phyloP scores from a whole-genome alignment of 23 tunicate species.

The Halocynthia aurantium region DNA sequence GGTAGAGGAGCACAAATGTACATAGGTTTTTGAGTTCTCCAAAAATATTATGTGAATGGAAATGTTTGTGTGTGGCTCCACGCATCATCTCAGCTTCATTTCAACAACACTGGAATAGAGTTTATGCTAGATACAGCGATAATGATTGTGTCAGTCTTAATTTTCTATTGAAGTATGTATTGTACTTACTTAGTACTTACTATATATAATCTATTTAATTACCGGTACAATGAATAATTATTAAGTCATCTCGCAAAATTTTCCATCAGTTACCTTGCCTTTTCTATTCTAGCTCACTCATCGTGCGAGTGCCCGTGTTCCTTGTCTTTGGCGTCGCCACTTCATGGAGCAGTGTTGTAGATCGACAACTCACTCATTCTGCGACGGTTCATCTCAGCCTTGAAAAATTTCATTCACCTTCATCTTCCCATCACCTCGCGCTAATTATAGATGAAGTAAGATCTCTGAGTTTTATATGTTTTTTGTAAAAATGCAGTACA shows the following conservation, averaged over 20 bases:
- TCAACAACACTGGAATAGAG: neutral
- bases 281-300: conserved; percentile 20
- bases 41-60: no score
- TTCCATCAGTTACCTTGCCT: neutral
- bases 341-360: conserved; percentile 53
- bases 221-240: no score
- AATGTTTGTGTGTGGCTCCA: no score
- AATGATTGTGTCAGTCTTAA: neutral
- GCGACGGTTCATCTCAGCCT: conserved; percentile 37
- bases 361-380: conserved; percentile 58
- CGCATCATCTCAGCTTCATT: no score
- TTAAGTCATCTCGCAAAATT: no score
- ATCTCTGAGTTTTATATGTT: no score
- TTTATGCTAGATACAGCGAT: neutral
- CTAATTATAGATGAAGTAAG: conserved; percentile 50
- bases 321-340: conserved; percentile 72
- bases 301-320: conserved; percentile 21
- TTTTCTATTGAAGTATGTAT: no score
- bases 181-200: no score
- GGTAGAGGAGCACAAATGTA: no score
- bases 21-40: no score
- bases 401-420: conserved; percentile 49
- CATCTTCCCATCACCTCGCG: conserved; percentile 60
- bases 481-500: no score
- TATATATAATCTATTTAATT: no score